These are phyloP conservation scores for Casuarius casuarius DNA, from an alignment of 2,113 vertebrate species.

Conservation along the genomic window DNA sequence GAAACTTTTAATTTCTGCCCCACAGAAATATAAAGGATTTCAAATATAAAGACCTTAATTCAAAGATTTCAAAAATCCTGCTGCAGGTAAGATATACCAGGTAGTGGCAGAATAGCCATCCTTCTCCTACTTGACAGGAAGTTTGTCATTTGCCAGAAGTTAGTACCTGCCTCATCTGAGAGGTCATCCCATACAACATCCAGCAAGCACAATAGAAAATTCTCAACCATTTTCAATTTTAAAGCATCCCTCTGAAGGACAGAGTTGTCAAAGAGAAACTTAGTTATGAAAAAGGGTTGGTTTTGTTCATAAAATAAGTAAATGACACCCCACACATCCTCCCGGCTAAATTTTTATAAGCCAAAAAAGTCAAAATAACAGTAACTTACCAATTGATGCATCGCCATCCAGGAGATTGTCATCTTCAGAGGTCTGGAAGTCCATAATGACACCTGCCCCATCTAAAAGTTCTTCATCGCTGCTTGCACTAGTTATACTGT, in stretches of 20 bases:
- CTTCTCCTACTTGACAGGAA: not conserved
- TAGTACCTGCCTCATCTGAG: not conserved
- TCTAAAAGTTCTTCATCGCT: conserved; percentile 98
- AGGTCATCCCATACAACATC: not conserved
- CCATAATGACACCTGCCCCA: conserved; percentile 95
- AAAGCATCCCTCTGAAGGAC: not conserved
- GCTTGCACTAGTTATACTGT: conserved; percentile 98
- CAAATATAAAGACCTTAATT: too few species aligned
- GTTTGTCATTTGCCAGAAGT: not conserved
- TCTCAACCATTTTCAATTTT: not conserved
- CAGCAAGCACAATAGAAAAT: not conserved
- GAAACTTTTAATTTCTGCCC: not conserved
- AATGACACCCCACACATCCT: not conserved
- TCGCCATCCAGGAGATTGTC: conserved; percentile 98
- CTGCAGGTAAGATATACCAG: not conserved
- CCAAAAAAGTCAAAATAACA: not conserved
- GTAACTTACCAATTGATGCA: conserved; percentile 88
- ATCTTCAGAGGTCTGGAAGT: conserved; percentile 98
- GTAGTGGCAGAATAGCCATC: not conserved
- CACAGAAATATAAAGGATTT: not conserved
- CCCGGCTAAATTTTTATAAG: not conserved
- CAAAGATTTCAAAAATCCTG: not conserved
- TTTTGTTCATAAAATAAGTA: not conserved
- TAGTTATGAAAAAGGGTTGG: not conserved
- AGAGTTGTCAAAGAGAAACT: not conserved